A percentile compares a stretch with the other conserved stretches of the same genome.
phyloP scores from a whole-genome alignment of 2,797 vertebrate species.

The Megaceryle alcyon region DNA sequence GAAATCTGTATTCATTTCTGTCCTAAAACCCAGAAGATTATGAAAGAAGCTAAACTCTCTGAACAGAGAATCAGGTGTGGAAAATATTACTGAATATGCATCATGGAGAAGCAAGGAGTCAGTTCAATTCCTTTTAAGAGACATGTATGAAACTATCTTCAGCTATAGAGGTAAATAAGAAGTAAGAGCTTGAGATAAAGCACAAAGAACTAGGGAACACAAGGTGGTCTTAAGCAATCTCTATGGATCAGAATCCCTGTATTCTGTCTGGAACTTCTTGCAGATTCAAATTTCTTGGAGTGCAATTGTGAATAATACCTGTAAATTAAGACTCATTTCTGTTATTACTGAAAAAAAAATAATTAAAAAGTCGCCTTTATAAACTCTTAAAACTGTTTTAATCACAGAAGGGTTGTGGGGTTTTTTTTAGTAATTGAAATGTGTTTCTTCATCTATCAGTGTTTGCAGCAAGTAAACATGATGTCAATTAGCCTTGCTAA shows the following conservation, averaged over 20 bases:
- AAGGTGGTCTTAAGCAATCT: neutral
- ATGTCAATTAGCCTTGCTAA: constrained; percentile 70
- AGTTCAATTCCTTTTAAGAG: neutral
- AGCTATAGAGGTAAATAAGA: neutral
- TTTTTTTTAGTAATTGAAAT: constrained; percentile 38
- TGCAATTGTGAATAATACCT: neutral
- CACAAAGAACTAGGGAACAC: neutral
- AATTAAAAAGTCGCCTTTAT: neutral
- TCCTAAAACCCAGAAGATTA: neutral
- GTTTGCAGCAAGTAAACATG: constrained; percentile 64
- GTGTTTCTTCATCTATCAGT: constrained; percentile 56
- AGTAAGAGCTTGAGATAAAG: neutral
- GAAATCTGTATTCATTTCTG: neutral
- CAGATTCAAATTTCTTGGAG: neutral
- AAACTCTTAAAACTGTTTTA: constrained; percentile 29
- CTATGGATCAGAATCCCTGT: neutral
- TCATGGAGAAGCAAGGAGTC: neutral
- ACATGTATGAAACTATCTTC: neutral
- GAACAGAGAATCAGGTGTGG: neutral
- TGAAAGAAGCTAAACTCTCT: neutral
- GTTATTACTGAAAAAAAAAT: neutral
- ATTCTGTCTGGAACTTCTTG: neutral
- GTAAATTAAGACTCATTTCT: neutral
- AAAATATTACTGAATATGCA: neutral
- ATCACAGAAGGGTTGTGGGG: neutral